These are phyloP conservation scores for Xestobium rufovillosum DNA, from an alignment of 2,888 invertebrate species.

Conservation along the genomic window DNA sequence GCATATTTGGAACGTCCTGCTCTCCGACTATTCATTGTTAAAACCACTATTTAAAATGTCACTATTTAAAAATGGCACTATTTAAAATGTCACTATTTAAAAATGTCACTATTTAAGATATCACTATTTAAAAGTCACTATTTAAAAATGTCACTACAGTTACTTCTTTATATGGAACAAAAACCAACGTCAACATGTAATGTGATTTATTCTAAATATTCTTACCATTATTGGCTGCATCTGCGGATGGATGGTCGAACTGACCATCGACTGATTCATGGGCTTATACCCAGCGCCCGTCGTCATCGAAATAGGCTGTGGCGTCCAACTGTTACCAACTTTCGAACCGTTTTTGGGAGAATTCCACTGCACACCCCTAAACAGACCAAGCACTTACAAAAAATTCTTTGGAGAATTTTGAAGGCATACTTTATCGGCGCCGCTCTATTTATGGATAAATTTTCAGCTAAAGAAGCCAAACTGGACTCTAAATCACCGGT, in stretches of 20 bases:
- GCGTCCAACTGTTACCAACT: conserved; percentile 70
- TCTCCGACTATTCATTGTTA: no score
- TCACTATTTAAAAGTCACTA: no score
- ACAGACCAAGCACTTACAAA: conserved; percentile 19
- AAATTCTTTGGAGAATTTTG: neutral
- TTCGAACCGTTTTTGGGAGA: conserved; percentile 82
- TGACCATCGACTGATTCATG: conserved; percentile 52
- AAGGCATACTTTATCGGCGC: conserved; percentile 63
- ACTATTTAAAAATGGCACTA: no score
- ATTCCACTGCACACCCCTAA: conserved; percentile 84
- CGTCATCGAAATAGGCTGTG: conserved; percentile 77
- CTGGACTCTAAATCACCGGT: conserved; percentile 92
- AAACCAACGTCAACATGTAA: no score
- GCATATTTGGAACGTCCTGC: no score
- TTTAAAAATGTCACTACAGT: no score
- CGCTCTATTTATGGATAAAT: conserved; percentile 71
- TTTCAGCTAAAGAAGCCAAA: conserved; percentile 87
- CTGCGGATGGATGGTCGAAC: conserved; percentile 30
- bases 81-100: no score
- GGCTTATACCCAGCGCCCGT: conserved; percentile 82
- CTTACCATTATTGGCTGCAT: conserved; percentile 39
- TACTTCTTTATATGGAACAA: no score
- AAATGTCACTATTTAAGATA: no score
- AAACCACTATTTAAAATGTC: no score
- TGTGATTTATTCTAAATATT: no score